Base-by-base conservation (phyloP, 2,888 invertebrate species). In the Ctenicera cuprea region DNA sequence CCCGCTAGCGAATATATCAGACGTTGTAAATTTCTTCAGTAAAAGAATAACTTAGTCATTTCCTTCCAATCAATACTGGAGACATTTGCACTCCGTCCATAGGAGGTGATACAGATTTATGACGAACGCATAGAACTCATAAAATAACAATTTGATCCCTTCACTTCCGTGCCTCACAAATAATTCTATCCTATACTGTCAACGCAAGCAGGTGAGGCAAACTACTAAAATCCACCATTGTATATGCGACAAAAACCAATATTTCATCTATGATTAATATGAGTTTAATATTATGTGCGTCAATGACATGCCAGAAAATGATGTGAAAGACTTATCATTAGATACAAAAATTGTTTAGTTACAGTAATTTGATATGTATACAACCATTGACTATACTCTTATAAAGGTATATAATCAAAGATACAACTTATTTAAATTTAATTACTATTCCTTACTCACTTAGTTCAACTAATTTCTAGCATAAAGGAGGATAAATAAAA, bases 251-350 rank as follows among this genome's bases (percentile, higher is more conserved):
- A 64, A 64, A 70, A 70, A 64, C 70, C 64, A 33, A 70, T 70
- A 70, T 62, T 70, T 70, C 70, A 70, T 57, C 30, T 43, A 57
- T 54, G 64, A 63, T 64, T 70, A 50, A 70, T 70, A 30, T 38
- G 50, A 22, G 43, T 54, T 63, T 50, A 52, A 70, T 70, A 8
- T 59, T 59, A 45, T 18, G 14, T 33, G 33, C 12, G 9, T 57
- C 38, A 59, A 5, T 12, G 38, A 8, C 20, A 22, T 37, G 16
- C n/a, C n/a, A n/a, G n/a, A n/a, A n/a, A n/a, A n/a, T n/a, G n/a
- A n/a, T n/a, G n/a, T n/a, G n/a, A n/a, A n/a, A n/a, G n/a, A n/a
- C n/a, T n/a, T n/a, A n/a, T n/a, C n/a, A n/a, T n/a, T n/a, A n/a
- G n/a, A n/a, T n/a, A n/a, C n/a, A n/a, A n/a, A n/a, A n/a, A n/a